Conservation (phyloP, 23 tunicate genomes). For the Halocynthia roretzi region DNA sequence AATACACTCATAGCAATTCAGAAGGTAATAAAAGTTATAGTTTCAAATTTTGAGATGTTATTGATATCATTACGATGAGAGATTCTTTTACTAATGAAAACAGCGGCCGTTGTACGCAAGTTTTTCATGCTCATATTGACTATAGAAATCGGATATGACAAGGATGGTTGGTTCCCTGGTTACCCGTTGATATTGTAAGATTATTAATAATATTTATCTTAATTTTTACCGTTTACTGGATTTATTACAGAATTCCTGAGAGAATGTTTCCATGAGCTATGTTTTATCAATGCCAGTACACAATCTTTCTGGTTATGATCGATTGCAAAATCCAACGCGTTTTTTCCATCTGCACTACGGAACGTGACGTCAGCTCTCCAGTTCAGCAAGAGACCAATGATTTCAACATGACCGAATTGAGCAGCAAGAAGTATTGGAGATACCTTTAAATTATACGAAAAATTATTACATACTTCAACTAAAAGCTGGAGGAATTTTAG, state of each 20-base stretch:
- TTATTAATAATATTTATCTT: background rate
- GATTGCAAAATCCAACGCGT: slow-evolving; percentile 85
- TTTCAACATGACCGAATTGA: slow-evolving; percentile 87
- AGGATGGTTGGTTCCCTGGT: too few species aligned
- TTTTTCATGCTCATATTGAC: too few species aligned
- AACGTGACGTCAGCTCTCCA: slow-evolving; percentile 97
- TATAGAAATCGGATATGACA: too few species aligned
- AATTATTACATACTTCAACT: too few species aligned
- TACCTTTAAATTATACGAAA: slow-evolving; percentile 16
- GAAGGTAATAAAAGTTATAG: too few species aligned
- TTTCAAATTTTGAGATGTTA: too few species aligned
- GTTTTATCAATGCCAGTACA: slow-evolving; percentile 73
- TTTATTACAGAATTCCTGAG: slow-evolving; percentile 73
- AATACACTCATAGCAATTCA: too few species aligned
- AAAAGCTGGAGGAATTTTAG: background rate
- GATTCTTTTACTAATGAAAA: too few species aligned
- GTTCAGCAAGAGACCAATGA: slow-evolving; percentile 58
- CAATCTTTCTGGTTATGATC: slow-evolving; percentile 87
- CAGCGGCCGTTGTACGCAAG: too few species aligned
- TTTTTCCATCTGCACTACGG: slow-evolving; percentile 87
- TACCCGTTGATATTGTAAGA: too few species aligned
- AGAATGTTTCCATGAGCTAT: slow-evolving; percentile 80
- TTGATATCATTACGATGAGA: too few species aligned
- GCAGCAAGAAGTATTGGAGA: slow-evolving; percentile 79
- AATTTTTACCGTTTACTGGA: slow-evolving; percentile 68